Percentiles rank a stretch among this genome's conserved stretches.
These are phyloP conservation scores for Bombus fervidus DNA, from an alignment of 1,140 invertebrate genomes.

Conservation along the genomic window DNA sequence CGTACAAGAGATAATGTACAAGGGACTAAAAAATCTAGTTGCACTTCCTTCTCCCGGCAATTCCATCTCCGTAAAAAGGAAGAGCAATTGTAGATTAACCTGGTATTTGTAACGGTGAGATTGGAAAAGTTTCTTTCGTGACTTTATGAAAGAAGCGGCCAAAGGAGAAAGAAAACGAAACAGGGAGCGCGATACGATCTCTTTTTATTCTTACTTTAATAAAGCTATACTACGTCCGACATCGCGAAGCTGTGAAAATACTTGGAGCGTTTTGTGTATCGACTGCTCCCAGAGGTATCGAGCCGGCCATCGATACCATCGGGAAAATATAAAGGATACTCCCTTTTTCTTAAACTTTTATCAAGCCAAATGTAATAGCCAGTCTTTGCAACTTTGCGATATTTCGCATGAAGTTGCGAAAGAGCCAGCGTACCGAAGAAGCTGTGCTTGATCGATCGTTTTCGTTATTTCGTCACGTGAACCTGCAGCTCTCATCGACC, in stretches of 20 bases:
- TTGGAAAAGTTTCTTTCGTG: conserved; percentile 58
- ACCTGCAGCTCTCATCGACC: neutral
- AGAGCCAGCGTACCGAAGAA: neutral
- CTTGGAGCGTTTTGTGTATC: neutral
- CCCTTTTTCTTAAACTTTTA: neutral
- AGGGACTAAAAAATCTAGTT: neutral
- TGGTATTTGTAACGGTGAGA: conserved; percentile 58
- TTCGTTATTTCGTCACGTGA: conserved; percentile 16
- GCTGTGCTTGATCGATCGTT: conserved; percentile 30
- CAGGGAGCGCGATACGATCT: neutral
- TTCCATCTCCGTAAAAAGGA: neutral
- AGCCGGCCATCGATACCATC: neutral
- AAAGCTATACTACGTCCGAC: conserved; percentile 27
- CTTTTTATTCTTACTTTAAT: conserved; percentile 40
- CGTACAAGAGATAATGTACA: too few relatives aligned
- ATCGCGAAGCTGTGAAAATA: conserved; percentile 16
- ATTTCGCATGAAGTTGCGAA: neutral
- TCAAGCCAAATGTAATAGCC: neutral
- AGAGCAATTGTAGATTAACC: conserved; percentile 55
- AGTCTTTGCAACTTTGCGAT: neutral
- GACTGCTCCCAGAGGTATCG: neutral
- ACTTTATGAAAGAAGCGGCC: conserved; percentile 23
- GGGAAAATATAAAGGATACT: neutral
- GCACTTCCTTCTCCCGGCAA: neutral
- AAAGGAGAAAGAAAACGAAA: conserved; percentile 17